Evolutionary conservation across 1,140 invertebrate genomes (phyloP).

Genomic region (Drosophila trapezifrons): DNA sequence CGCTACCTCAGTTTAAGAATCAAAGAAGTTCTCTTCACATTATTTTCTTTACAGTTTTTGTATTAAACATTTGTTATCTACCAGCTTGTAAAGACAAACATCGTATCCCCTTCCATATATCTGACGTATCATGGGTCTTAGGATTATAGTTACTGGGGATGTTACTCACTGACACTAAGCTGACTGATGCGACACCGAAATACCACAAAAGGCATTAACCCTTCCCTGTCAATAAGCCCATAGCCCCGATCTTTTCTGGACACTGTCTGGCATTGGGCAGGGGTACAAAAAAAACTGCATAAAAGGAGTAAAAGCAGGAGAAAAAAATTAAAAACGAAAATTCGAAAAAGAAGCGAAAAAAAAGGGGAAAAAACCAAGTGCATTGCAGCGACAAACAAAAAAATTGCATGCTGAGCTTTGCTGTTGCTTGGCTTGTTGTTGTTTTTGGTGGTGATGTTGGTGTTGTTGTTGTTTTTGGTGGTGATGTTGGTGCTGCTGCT

Average conservation of each 20-base stretch:
- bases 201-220: slow-evolving; percentile 37
- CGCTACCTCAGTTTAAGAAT: no score
- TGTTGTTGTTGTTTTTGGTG: slow-evolving; percentile 24
- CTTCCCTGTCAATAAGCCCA: slow-evolving; percentile 39
- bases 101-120: neutral
- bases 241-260: slow-evolving; percentile 47
- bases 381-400: slow-evolving; percentile 49
- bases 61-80: no score
- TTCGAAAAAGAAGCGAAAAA: slow-evolving; percentile 40
- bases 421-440: slow-evolving; percentile 22
- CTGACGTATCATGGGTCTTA: neutral
- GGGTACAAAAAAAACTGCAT: slow-evolving; percentile 14
- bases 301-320: slow-evolving; percentile 7
- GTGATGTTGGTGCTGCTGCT: slow-evolving; percentile 3
- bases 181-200: slow-evolving; percentile 27
- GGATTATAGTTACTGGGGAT: slow-evolving; percentile 25
- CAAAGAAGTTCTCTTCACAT: no score
- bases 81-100: neutral
- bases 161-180: slow-evolving; percentile 42
- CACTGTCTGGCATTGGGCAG: slow-evolving; percentile 35
- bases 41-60: neutral
- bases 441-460: slow-evolving; percentile 9
- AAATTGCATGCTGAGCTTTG: slow-evolving; percentile 71
- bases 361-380: slow-evolving; percentile 54
- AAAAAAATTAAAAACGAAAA: slow-evolving; percentile 32